These are phyloP conservation scores for Acanthurus lineatus DNA, from an alignment of 2,797 vertebrate genomes.

Conservation along the genomic window DNA sequence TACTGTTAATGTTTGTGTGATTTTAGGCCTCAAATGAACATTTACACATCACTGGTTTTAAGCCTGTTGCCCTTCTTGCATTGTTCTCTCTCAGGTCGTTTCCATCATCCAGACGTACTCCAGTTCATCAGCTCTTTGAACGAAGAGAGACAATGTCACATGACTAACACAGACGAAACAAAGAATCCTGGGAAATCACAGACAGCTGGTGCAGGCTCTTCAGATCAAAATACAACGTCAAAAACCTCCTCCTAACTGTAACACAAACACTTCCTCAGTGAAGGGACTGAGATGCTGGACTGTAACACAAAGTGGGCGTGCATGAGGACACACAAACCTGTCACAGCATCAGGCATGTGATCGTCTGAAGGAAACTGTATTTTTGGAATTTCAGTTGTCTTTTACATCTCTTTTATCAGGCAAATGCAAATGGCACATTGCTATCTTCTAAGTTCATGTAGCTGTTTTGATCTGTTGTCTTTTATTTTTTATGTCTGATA, in stretches of 20 bases:
- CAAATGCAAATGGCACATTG: too few species aligned
- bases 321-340: neutral
- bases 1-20: neutral
- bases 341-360: neutral
- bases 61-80: too few species aligned
- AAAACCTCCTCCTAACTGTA: constrained; percentile 54
- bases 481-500: neutral
- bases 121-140: constrained; percentile 90
- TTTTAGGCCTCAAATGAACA: neutral
- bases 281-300: neutral
- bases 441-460: neutral
- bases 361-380: too few species aligned
- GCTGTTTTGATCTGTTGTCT: neutral
- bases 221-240: constrained; percentile 16
- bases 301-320: neutral
- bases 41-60: too few species aligned
- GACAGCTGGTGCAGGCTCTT: neutral
- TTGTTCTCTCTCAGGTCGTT: constrained; percentile 87
- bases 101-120: constrained; percentile 92
- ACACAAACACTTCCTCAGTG: neutral
- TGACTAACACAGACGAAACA: constrained; percentile 47
- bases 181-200: constrained; percentile 26
- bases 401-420: neutral
- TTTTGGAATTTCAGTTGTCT: too few species aligned
- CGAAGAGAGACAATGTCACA: constrained; percentile 84